Evolutionary conservation across 2,888 invertebrate species (phyloP).

Genomic region (Erebia aethiops): DNA sequence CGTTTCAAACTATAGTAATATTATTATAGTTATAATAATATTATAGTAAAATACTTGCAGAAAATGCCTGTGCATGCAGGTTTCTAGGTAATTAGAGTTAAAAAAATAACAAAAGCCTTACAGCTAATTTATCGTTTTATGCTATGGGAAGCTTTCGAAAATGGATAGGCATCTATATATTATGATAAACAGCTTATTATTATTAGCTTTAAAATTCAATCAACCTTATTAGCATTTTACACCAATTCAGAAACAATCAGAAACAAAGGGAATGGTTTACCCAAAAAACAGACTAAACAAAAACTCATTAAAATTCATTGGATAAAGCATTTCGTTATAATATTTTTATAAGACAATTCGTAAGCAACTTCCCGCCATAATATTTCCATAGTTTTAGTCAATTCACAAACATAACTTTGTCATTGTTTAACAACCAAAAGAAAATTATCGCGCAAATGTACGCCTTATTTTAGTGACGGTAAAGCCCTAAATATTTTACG

Average conservation of each 20-base stretch:
- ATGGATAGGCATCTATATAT: no score
- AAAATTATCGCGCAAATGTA: constrained; percentile 17
- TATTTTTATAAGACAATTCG: constrained; percentile 71
- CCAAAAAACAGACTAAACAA: constrained; percentile 36
- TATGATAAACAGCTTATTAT: no score
- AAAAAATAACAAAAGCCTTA: no score
- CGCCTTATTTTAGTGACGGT: constrained; percentile 34
- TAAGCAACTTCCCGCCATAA: constrained; percentile 74
- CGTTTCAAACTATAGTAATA: no score
- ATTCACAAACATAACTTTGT: constrained; percentile 33
- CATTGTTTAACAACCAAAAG: background rate
- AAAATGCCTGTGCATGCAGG: no score
- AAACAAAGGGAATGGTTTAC: constrained; percentile 46
- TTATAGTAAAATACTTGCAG: no score
- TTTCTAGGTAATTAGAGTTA: no score
- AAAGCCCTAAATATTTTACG: background rate
- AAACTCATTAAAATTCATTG: constrained; percentile 72
- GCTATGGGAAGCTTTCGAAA: no score
- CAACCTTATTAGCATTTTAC: constrained; percentile 19
- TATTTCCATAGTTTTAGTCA: constrained; percentile 70
- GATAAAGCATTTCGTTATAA: constrained; percentile 34
- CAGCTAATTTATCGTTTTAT: no score
- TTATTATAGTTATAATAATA: no score
- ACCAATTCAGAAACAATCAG: background rate
- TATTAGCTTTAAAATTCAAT: background rate